phyloP scores from a whole-genome alignment of 30 jellyfish, hydroid and myxozoan genomes.

The Aurelia aurita complex sp. Pacific region DNA sequence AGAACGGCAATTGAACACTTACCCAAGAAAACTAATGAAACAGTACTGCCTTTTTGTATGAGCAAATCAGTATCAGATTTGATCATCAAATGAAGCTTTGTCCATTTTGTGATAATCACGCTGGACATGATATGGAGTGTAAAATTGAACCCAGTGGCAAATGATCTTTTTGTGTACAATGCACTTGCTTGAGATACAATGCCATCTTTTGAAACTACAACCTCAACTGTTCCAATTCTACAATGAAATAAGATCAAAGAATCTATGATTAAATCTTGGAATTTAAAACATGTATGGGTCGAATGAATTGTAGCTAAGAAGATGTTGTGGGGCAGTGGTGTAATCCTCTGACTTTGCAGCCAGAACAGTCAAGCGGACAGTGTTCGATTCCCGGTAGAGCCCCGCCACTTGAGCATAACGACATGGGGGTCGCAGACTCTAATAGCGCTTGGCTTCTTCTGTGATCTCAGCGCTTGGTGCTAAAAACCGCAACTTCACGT shows the following conservation, averaged over 20 bases:
- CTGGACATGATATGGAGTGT: conserved; percentile 57
- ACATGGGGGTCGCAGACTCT: no score
- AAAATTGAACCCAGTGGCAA: conserved; percentile 19
- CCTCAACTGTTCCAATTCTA: conserved; percentile 57
- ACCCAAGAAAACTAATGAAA: conserved; percentile 57
- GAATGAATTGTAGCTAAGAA: no score
- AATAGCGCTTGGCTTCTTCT: no score
- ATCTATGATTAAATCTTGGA: no score
- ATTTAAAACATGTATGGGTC: no score
- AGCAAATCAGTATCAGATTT: conserved; percentile 22
- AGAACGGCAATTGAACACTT: background rate
- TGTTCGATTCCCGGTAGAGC: no score
- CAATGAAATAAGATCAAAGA: background rate
- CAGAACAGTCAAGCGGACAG: no score
- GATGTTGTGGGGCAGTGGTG: no score
- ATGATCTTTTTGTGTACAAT: conserved; percentile 32
- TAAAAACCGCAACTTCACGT: no score
- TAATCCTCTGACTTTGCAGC: no score
- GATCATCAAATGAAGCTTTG: conserved; percentile 48
- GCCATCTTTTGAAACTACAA: conserved; percentile 62
- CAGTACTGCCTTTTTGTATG: conserved; percentile 51
- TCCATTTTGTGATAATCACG: conserved; percentile 61
- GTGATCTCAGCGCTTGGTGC: no score
- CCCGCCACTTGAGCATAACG: no score
- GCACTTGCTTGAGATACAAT: conserved; percentile 46